Percentiles rank a stretch among this genome's conserved stretches.
Conservation (phyloP, 2,888 invertebrate genomes). For the Drosophila cognata region DNA sequence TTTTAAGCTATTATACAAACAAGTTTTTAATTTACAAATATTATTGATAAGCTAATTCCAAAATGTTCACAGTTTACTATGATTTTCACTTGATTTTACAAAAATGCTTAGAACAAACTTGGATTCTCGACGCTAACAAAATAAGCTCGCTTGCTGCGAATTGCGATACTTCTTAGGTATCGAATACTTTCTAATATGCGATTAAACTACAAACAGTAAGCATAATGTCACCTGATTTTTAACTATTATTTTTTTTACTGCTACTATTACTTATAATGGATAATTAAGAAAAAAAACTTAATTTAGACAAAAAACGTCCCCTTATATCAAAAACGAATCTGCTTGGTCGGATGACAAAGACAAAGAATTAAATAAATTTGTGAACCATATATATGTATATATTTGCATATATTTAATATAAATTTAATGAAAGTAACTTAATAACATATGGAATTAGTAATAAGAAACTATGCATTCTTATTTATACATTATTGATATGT, state of each 20-base stretch:
- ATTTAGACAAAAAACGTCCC: neutral
- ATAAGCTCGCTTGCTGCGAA: conserved; percentile 26
- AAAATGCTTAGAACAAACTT: conserved; percentile 1
- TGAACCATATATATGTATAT: neutral
- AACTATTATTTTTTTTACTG: neutral
- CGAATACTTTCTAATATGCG: neutral
- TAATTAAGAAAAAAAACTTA: neutral
- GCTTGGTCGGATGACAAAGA: neutral
- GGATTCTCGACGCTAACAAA: conserved; percentile 22
- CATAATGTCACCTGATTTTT: conserved; percentile 3
- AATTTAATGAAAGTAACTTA: neutral
- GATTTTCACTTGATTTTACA: neutral
- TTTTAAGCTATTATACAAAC: neutral
- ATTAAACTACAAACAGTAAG: conserved; percentile 3
- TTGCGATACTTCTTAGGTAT: neutral
- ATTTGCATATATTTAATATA: neutral
- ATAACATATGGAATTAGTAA: neutral
- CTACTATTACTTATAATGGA: neutral
- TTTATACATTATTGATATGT: conserved; percentile 14
- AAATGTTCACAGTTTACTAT: neutral
- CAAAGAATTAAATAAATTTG: neutral
- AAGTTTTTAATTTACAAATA: neutral
- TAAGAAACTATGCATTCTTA: conserved; percentile 5
- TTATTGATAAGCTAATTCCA: neutral
- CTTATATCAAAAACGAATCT: neutral